phyloP scores from a whole-genome alignment of 2,888 invertebrate species.

The Metalampra italica region DNA sequence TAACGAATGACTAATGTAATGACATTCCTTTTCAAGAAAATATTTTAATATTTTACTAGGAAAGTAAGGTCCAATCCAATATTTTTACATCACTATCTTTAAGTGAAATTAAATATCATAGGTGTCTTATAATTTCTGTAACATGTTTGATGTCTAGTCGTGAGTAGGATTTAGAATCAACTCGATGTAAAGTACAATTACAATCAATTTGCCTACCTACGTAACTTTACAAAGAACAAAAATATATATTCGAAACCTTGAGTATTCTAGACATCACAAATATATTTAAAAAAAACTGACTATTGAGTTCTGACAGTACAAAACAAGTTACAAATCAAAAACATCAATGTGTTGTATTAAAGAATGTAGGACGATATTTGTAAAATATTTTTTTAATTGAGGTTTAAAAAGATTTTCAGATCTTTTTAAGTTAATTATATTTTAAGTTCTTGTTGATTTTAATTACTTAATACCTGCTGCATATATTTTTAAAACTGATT shows the following conservation, averaged over 20 bases:
- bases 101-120: slow-evolving; percentile 3
- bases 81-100: slow-evolving; percentile 15
- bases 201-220: not conserved
- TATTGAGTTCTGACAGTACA: too few species aligned
- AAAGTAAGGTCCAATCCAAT: slow-evolving; percentile 11
- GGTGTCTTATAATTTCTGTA: slow-evolving; percentile 13
- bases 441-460: not conserved
- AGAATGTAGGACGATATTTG: too few species aligned
- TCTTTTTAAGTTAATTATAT: not conserved
- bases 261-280: too few species aligned
- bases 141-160: slow-evolving; percentile 35
- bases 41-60: slow-evolving; percentile 10
- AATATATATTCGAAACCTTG: too few species aligned
- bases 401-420: not conserved
- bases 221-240: too few species aligned
- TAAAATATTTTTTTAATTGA: not conserved
- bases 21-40: slow-evolving; percentile 38
- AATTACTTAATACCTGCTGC: not conserved
- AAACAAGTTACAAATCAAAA: too few species aligned
- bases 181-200: slow-evolving; percentile 4
- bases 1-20: slow-evolving; percentile 23
- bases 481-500: too few species aligned
- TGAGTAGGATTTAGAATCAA: slow-evolving; percentile 19
- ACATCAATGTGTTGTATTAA: too few species aligned
- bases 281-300: too few species aligned